Base-by-base conservation (phyloP, 2,888 invertebrate genomes). In the Caprella mutica region DNA sequence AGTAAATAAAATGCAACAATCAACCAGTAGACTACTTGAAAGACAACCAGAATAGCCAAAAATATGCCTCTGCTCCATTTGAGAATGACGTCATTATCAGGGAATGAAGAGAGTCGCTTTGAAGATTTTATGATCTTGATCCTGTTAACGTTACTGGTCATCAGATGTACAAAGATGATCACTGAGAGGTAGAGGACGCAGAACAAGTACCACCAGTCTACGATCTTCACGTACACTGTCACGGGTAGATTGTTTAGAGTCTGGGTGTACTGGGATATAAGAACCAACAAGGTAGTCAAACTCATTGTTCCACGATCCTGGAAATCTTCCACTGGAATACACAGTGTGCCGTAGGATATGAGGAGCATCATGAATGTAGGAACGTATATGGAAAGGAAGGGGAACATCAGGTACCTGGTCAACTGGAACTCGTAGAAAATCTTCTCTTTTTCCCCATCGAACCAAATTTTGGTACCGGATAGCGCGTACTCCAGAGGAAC, bases 171-270 rank as follows among this genome's bases (percentile, higher is more conserved):
- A 2, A 30, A 27, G 27, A 53, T 53, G 27, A 53, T 23, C 17
- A 24, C 8, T 5, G 42, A 53, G 17, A 53, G 19, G 19, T 26
- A 53, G 24, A 26, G 21, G 43, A 53, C 43, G 27, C 27, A 27
- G 43, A 53, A 53, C 5, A 53, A 26, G 27, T 42, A 53, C 53
- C 53, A 53, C 2, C n/a, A n/a, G 9, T 53, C 53, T 9, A 53
- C 27, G n/a, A 43, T 21, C 17, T 53, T 53, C 23, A 53, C 17
- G 43, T 53, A 53, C 1, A 29, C 43, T n/a, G 53, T 53, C 26
- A 24, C 29, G 9, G 53, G 53, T n/a, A 53, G 42, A 12, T 39
- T 17, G 17, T 24, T 24, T 8, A 43, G 43, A 9, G 27, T 24
- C 2, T 53, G 42, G 24, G 53, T n/a, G 29, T 53, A 53, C 26